Evolutionary conservation across 2,797 vertebrate genomes (phyloP), one percentile per base, ranked within the genome.

Genomic region (Cephalopachus bancanus): DNA sequence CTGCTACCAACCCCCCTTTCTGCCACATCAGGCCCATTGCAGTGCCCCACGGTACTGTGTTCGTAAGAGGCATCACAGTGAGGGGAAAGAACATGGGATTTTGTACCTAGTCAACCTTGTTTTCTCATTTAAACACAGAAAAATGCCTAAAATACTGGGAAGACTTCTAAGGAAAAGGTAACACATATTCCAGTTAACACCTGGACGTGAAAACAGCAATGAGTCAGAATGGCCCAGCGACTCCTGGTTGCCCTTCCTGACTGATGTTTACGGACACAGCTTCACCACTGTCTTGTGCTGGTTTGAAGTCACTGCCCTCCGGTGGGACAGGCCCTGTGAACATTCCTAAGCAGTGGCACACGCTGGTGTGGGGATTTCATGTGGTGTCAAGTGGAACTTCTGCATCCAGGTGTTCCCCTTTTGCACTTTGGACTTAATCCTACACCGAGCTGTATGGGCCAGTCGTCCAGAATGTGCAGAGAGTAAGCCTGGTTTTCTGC

Each of bases 401-500:
- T 51, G 3, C 20, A 88, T 94, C 81, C 51, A 69, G 10, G 1
- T 67, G n/a, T 30, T 80, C 60, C 44, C 26, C 59, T 24, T 89
- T 81, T 93, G 17, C 10, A 16, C 44, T 91, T 75, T 92, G 24
- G 24, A 89, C 33, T 78, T 95, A 76, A 87, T 78, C 94, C 81
- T 65, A 92, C 24, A 16, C 37, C 87, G 24, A 62, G 51, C 92
- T 86, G 11, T 86, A 17, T 67, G 83, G 49, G 69, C 49, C 53
- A 97, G 17, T 20, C 5, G 26, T 67, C 67, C 20, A 72, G 55
- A 67, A 80, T 69, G 4, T 93, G 65, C 83, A 55, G 10, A 75
- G 95, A 92, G 79, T 87, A 91, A 96, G 60, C 53, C 79, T 89
- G 9, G 20, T 93, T 93, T 88, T 74, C 89, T n/a, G n/a, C 33